Evolutionary conservation across 2,797 vertebrate genomes (phyloP), one percentile per base, ranked within the genome.

Genomic region (Falco biarmicus): DNA sequence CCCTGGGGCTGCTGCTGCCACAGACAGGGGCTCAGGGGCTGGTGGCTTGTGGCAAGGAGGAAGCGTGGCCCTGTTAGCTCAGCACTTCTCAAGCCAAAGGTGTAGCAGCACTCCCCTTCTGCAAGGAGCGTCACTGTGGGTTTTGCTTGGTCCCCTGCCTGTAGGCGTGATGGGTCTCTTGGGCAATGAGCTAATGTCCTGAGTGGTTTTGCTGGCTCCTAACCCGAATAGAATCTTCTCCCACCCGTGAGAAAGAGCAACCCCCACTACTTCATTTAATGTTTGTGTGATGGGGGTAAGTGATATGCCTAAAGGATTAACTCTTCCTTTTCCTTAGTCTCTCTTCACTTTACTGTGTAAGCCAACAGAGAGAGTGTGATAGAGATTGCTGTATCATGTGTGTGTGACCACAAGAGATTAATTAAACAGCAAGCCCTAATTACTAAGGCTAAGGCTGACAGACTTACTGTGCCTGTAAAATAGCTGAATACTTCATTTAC

Each of bases 391-490:
- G 50, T 20, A 31, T 76, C 3, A 6, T 56, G 59, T 26, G 31
- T n/a, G 74, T 43, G 39, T 37, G 84, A 84, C 96, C 95, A 91
- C 96, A 74, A 90, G 94, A 95, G 94, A 95, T 93, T 97, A 96
- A 95, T 97, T 96, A 96, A 96, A 92, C 90, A 64, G 80, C 21
- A 88, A 96, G 70, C 91, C 86, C 90, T 96, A 94, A 96, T 96
- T 96, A 96, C 77, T 6, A 84, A 93, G 75, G 96, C 93, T 95
- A 94, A 93, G 95, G 95, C 94, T 96, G 96, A 93, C 94, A 57
- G 93, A 94, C 90, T 95, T 95, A 61, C 56, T 3, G 75, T 6
- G 91, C 41, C 94, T 91, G 95, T 93, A 89, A 97, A 95, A 93
- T 50, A 97, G 90, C 91, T 80, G 93, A 96, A 94, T 93, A 82